Evolutionary conservation across 2,113 vertebrate species (phyloP), one percentile per base, ranked within the genome.

Genomic region (Cynoglossus semilaevis): DNA sequence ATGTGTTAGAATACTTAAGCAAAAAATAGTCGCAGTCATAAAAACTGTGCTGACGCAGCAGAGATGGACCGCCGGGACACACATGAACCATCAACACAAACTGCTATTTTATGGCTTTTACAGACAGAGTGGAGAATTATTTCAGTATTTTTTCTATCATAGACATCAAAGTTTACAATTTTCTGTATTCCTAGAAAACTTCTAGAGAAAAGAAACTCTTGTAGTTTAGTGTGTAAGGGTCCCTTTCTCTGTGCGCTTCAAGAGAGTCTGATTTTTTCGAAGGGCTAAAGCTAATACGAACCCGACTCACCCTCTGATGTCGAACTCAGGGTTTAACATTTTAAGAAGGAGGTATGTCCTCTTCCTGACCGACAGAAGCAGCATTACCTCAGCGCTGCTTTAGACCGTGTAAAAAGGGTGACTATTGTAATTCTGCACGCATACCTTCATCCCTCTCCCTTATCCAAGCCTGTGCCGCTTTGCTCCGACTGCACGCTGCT

Each of bases 351-450:
- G 49, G 63, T 34, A 36, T 58, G 59, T 73, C 64, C 53, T 71
- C 59, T 44, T 72, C 34, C 38, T 16, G 36, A 44, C 70, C 52
- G 63, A 68, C 65, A 60, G 53, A 57, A 58, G 61, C 63, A 29
- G 55, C 57, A 63, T 65, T 35, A 63, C 40, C 69, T 84, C 59
- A 77, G 81, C 77, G 83, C 76, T 42, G 62, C 82, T 70, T 34
- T 54, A 57, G 58, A 80, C 56, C 67, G 68, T 63, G 51, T 83
- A 86, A 88, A 70, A 73, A 75, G 79, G 83, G 79, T 82, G 83
- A 84, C 82, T 46, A 82, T 84, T 84, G 58, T 58, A 69, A 89
- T 88, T 87, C 81, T 80, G 74, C 82, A 85, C 63, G 70, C 87
- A 86, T 89, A 76, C 83, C 83, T 67, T 66, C 65, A 51, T 48